Evolutionary conservation across 2,888 invertebrate genomes (phyloP), one percentile per base, ranked within the genome.

Genomic region (Lycophotia porphyrea): DNA sequence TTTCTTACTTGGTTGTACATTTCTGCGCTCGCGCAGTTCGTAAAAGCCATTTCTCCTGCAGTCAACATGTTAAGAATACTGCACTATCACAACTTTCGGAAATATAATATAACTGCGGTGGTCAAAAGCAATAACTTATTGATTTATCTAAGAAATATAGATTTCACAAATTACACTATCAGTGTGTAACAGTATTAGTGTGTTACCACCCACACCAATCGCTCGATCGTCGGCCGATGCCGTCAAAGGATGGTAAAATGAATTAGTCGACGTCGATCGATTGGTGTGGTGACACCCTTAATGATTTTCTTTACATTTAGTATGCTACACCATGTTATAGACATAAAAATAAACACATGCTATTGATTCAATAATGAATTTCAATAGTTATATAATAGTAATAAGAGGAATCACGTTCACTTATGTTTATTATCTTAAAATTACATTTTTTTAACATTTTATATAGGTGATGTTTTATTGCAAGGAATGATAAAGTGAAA

Each of bases 391-490:
- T 49, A 36, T 55, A 21, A 47, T 68, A 42, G 34, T 61, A 31
- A 27, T 67, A 76, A 71, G 68, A 81, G 78, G 74, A 82, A 82
- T 78, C 82, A 82, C 55, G 18, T 78, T 82, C 31, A 71, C 81
- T 74, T 82, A 80, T 3, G 24, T 69, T 70, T 74, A 69, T 42
- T n/a, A 55, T 44, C 74, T 65, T 74, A 82, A 49, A 74, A 55
- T 47, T 78, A 78, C 47, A 71, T 13, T 61, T 61, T 61, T 61
- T 52, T 60, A 47, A 65, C 39, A 73, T 63, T n/a, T n/a, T 68
- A 49, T 44, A 34, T 24, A 44, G 39, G n/a, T 73, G 34, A 58
- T 52, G 65, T 47, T 70, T 47, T 47, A 31, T 27, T 15, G 27
- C 42, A 21, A 11, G 80, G 80, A 75, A 80, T 80, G 79, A 73